Evolutionary conservation across 2,113 vertebrate genomes (phyloP).

Genomic region (Zapus hudsonius): DNA sequence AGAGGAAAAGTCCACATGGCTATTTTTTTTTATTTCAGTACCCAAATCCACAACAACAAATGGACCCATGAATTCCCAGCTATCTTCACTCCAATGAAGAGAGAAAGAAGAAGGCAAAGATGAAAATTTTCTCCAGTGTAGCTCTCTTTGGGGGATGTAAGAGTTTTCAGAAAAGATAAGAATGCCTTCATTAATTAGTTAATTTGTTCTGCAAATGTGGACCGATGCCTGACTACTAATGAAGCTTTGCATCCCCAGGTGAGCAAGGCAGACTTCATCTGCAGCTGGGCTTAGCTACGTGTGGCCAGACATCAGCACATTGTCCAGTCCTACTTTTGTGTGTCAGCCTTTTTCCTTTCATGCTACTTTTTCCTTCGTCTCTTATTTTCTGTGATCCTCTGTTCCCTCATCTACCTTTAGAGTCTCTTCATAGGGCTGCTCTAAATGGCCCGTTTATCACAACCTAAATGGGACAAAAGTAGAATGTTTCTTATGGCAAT

Average conservation of each 20-base stretch:
- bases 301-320: neutral
- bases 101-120: neutral
- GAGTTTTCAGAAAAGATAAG: constrained; percentile 35
- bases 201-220: constrained; percentile 39
- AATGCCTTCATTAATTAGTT: constrained; percentile 22
- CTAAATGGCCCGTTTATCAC: constrained; percentile 19
- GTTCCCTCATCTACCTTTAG: neutral
- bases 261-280: neutral
- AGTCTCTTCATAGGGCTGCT: neutral
- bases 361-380: neutral
- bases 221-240: neutral
- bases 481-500: neutral
- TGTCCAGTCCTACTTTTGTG: neutral
- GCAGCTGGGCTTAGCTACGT: neutral
- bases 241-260: neutral
- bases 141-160: neutral
- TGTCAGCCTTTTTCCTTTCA: neutral
- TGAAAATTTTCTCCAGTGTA: neutral
- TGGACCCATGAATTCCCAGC: neutral
- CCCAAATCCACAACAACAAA: neutral
- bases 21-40: neutral
- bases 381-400: neutral
- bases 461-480: constrained; percentile 7
- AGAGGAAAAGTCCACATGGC: neutral
- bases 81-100: neutral